Conservation (phyloP, 2,888 invertebrate genomes). For the Trissolcus japonicus region DNA sequence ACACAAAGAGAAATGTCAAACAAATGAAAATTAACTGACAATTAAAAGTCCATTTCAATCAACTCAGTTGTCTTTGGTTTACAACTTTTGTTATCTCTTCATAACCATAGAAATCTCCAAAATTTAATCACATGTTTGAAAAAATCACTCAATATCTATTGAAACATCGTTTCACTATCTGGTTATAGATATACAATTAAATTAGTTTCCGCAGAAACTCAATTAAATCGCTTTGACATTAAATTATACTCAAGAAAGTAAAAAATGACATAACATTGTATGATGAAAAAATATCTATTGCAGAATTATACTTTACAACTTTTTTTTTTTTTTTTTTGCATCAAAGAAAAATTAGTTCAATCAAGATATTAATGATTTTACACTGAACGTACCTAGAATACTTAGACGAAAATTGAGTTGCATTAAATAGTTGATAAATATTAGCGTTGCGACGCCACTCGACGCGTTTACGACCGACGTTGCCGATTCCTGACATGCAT, state of each 20-base stretch:
- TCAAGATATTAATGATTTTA: neutral
- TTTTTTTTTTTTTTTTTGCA: no score
- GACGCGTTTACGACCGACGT: conserved; percentile 76
- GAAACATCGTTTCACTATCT: no score
- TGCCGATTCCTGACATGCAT: conserved; percentile 76
- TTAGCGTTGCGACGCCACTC: conserved; percentile 76
- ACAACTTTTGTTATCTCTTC: neutral
- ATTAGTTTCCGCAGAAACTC: no score
- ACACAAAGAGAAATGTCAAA: neutral
- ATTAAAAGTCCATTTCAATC: no score
- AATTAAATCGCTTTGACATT: no score
- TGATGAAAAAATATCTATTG: neutral
- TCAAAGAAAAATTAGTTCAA: no score
- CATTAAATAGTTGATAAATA: conserved; percentile 48
- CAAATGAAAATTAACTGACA: neutral
- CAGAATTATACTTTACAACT: neutral
- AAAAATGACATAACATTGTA: neutral
- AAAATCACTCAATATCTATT: no score
- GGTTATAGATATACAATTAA: no score
- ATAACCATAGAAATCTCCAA: no score
- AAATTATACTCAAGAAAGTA: neutral
- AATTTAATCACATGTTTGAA: no score
- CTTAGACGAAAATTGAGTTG: conserved; percentile 38
- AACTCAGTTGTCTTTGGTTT: neutral
- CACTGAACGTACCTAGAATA: conserved; percentile 36